Percentiles rank a stretch among this genome's conserved stretches.
Evolutionary conservation across 2,888 invertebrate species (phyloP).

Genomic region (Protodeltote pygarga): DNA sequence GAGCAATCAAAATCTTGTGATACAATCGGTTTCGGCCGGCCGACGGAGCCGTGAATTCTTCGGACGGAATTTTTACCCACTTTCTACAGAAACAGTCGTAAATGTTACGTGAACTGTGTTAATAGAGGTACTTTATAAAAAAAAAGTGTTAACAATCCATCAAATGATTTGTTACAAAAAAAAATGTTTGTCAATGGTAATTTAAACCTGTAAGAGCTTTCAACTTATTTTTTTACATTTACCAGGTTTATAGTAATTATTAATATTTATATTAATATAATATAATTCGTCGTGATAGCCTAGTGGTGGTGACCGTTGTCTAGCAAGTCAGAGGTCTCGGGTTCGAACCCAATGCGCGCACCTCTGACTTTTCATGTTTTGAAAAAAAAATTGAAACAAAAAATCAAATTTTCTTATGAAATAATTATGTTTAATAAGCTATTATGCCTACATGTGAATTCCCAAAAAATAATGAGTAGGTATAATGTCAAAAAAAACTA

Average conservation of each 20-base stretch:
- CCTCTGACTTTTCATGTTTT: no score
- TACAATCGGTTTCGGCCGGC: constrained; percentile 37
- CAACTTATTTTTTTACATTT: constrained; percentile 25
- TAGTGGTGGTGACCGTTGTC: no score
- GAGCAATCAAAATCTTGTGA: constrained; percentile 40
- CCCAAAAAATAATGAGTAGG: no score
- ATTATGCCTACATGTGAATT: no score
- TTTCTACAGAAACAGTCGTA: constrained; percentile 49
- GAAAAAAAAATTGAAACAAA: no score
- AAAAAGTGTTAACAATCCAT: constrained; percentile 27
- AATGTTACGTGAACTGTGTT: constrained; percentile 47
- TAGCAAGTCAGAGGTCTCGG: no score
- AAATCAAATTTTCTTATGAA: no score
- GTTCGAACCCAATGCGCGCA: no score
- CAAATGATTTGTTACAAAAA: constrained; percentile 28
- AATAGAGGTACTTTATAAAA: constrained; percentile 27
- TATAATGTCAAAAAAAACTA: constrained; percentile 40
- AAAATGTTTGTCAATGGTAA: no score
- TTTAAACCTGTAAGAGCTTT: constrained; percentile 3
- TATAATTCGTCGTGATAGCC: no score
- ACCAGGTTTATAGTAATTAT: constrained; percentile 32
- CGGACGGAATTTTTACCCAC: constrained; percentile 45
- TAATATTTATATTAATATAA: no score
- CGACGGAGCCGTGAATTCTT: constrained; percentile 49
- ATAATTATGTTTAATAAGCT: no score